phyloP scores from a whole-genome alignment of 2,113 vertebrate genomes.

The Hemiprocne comata region DNA sequence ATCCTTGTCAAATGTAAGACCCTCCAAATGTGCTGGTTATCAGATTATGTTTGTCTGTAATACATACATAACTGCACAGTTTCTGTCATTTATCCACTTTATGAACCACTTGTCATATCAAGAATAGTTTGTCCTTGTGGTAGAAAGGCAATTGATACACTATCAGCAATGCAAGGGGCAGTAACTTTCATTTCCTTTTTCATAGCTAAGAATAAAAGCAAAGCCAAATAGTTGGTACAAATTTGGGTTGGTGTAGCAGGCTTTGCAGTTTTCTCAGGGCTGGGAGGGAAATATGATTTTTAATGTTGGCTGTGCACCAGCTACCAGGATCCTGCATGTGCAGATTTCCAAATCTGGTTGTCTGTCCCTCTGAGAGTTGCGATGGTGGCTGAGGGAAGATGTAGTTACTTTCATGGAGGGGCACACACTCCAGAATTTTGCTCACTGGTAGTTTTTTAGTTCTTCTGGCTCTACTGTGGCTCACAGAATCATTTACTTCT shows the following conservation, averaged over 20 bases:
- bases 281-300: neutral
- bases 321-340: accelerated
- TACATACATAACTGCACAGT: neutral
- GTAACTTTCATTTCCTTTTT: neutral
- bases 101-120: neutral
- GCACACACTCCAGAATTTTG: neutral
- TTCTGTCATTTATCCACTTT: neutral
- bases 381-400: neutral
- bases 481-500: neutral
- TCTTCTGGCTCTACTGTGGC: neutral
- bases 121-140: neutral
- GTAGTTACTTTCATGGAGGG: accelerated
- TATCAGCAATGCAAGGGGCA: neutral
- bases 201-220: neutral
- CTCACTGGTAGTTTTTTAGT: neutral
- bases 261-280: neutral
- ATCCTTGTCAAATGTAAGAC: neutral
- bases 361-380: neutral
- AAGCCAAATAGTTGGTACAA: neutral
- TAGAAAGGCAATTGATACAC: neutral
- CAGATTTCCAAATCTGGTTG: neutral
- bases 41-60: neutral
- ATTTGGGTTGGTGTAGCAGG: neutral
- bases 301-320: neutral
- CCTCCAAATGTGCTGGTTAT: neutral